Base-by-base conservation (phyloP, 2,113 vertebrate species). In the Cyrtonyx montezumae region DNA sequence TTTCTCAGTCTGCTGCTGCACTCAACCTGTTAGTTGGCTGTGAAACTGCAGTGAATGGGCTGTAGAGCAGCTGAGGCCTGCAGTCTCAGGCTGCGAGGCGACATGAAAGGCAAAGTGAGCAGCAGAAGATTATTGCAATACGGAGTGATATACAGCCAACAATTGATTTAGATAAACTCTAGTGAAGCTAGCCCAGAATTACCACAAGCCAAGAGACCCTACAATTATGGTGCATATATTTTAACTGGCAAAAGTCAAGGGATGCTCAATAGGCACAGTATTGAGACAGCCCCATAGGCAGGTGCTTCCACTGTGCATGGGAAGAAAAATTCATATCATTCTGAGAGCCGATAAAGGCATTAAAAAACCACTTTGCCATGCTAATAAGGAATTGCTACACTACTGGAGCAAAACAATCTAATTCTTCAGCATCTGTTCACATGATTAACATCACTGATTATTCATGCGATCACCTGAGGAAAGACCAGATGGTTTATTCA, bases 11-110 rank as follows among this genome's bases (percentile, higher is more conserved):
- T 78, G 74, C 37, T 71, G 51, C 46, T 68, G 51, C 32, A 66
- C 19, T 11, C 32, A 43, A 62, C 14, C 70, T 37, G 12, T 5
- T 19, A 69, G 8, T 0, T 22, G 76, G 49, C 40, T 65, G 75
- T 1, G 0, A 19, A 67, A 30, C 32, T 32, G 80, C 1, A 0
- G 7, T 40, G 42, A 76, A 53, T 0, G 0, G 36, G 63, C 43
- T 70, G 25, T 34, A 34, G 71, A 79, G 82, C 40, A 75, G 49
- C 53, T n/a, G 56, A 80, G 30, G 21, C 23, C 51, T 56, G 65
- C 0, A 0, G 15, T 2, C 4, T 0, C 70, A 37, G 34, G 5
- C 49, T 61, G 49, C 0, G 0, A 78, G 69, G 43, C 84, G 43
- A 61, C 37, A 21, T 1, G 8, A 43, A 32, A 43, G 18, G 36